A percentile compares a stretch with the other conserved stretches of the same genome.
These are phyloP conservation scores for Drosophila chauvacae DNA, from an alignment of 1,140 invertebrate species.

Conservation along the genomic window DNA sequence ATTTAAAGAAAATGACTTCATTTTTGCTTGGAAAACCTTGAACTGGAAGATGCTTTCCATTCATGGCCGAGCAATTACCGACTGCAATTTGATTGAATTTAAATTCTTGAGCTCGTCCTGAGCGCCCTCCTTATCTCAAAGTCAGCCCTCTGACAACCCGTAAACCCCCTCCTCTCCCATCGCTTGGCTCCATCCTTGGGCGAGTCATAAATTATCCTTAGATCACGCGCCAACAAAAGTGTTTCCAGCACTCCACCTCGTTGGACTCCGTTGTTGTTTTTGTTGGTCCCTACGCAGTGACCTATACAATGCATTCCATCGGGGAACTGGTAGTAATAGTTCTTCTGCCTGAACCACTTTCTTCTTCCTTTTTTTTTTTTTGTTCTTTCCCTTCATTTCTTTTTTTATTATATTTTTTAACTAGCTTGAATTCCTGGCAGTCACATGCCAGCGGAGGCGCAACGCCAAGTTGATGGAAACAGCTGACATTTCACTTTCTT, in stretches of 20 bases:
- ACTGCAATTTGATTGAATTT: slow-evolving; percentile 54
- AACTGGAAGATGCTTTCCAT: slow-evolving; percentile 6
- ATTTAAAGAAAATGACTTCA: neutral
- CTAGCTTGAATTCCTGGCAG: slow-evolving; percentile 66
- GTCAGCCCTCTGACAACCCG: slow-evolving; percentile 35
- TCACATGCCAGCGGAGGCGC: slow-evolving; percentile 47
- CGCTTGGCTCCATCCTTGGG: slow-evolving; percentile 8
- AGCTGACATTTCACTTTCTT: slow-evolving; percentile 76
- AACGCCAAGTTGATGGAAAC: slow-evolving; percentile 61
- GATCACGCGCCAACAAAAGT: slow-evolving; percentile 61
- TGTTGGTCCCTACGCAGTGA: slow-evolving; percentile 52
- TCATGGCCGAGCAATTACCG: slow-evolving; percentile 42
- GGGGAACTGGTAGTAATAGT: slow-evolving; percentile 39
- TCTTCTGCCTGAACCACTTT: neutral
- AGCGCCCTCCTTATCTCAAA: slow-evolving; percentile 39
- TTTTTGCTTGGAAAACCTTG: slow-evolving; percentile 3
- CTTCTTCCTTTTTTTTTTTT: too few relatives aligned
- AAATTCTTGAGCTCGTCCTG: slow-evolving; percentile 40
- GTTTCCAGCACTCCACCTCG: slow-evolving; percentile 27
- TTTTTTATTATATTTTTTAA: slow-evolving; percentile 53
- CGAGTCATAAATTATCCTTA: slow-evolving; percentile 59
- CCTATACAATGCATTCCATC: slow-evolving; percentile 61
- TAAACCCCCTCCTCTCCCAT: neutral
- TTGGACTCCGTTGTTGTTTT: slow-evolving; percentile 9
- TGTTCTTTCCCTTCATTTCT: slow-evolving; percentile 3